A percentile compares a stretch with the other conserved stretches of the same genome.
phyloP scores from a whole-genome alignment of 2,113 vertebrate species.

The Pteruthius melanotis region DNA sequence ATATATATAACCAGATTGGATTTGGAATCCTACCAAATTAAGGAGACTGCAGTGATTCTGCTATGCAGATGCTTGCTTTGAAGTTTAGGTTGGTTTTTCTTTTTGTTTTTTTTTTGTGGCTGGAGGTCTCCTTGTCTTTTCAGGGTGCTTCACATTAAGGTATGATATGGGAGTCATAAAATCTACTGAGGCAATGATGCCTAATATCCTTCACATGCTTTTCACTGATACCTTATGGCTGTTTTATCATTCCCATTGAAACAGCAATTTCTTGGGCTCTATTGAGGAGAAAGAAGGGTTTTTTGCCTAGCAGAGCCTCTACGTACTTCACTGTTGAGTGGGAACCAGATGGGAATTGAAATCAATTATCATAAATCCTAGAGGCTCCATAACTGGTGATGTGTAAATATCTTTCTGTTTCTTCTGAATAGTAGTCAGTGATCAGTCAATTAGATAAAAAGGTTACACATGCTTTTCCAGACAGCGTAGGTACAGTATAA shows the following conservation, averaged over 20 bases:
- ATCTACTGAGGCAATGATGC: conserved; percentile 27
- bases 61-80: conserved; percentile 69
- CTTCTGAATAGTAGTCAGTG: conserved; percentile 67
- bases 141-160: conserved; percentile 49
- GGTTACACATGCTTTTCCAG: conserved; percentile 58
- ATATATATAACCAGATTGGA: conserved; percentile 47
- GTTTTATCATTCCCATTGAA: conserved; percentile 46
- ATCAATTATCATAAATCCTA: conserved; percentile 67
- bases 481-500: conserved; percentile 58
- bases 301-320: conserved; percentile 41
- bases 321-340: conserved; percentile 61
- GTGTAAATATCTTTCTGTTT: conserved; percentile 67
- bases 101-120: conserved; percentile 3
- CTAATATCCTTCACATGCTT: conserved; percentile 63
- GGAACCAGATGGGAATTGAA: conserved; percentile 66
- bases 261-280: conserved; percentile 45
- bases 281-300: conserved; percentile 9
- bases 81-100: neutral
- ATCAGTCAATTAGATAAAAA: conserved; percentile 69
- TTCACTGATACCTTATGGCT: conserved; percentile 58
- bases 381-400: conserved; percentile 61
- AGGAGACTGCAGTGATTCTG: conserved; percentile 54
- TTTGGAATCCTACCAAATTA: conserved; percentile 65
- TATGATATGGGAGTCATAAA: conserved; percentile 56
- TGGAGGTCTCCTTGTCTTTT: conserved; percentile 38